Evolutionary conservation across 2,888 invertebrate species (phyloP), one percentile per base, ranked within the genome.

Genomic region (Polydrusus tereticollis): DNA sequence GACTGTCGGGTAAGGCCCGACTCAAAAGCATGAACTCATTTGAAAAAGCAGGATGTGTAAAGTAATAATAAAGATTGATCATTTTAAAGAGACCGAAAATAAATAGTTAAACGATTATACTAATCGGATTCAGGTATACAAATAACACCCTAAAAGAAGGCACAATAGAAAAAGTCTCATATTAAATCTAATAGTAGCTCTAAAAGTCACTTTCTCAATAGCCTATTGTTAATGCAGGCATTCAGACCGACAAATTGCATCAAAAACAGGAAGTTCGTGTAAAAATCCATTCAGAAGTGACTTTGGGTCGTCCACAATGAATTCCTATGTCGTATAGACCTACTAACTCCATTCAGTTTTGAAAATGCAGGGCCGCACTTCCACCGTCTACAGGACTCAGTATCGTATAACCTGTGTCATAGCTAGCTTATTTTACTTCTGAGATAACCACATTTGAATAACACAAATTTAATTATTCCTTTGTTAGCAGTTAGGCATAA

Each of bases 241-340:
- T 83, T 83, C 82, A 83, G 82, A 79, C 80, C 83, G 85, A 85
- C 85, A 85, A 85, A 85, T 85, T 85, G 85, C 84, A 84, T 85
- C 83, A 83, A 85, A 85, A 85, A 85, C 85, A 85, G 85, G 85
- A 85, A 85, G 85, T 85, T 83, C 83, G 83, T 85, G 84, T 85
- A 85, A 83, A 83, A 82, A 83, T 84, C 83, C 82, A 84, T 78
- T 77, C 65, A 76, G 68, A 79, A 79, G 78, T 81, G 83, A 83
- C 83, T 84, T 80, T 82, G 80, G 80, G 78, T 79, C 78, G 78
- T 82, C 80, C 81, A 84, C 83, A 84, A 83, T 84, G 83, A 82
- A 83, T 82, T 82, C 82, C 80, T 82, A 79, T 82, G 80, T 81
- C 80, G 82, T 83, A 83, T 83, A 80, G 81, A 82, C 82, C 81